phyloP scores from a whole-genome alignment of 2,888 invertebrate species.

The Tubiluchus corallicola region DNA sequence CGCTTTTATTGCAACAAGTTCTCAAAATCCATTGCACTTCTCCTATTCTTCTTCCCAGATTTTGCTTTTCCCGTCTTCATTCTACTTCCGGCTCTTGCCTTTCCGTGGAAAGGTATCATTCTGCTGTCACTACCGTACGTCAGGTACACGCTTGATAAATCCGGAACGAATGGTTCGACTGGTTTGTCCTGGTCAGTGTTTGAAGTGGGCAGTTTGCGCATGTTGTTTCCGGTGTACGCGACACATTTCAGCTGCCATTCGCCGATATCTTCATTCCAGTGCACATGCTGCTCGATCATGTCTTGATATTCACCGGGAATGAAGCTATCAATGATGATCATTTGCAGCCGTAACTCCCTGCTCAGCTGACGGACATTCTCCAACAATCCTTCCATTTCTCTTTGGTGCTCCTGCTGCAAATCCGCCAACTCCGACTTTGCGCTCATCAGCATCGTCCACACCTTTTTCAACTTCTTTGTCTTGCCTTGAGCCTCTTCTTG shows the following conservation, averaged over 20 bases:
- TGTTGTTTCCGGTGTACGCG: slow-evolving; percentile 96
- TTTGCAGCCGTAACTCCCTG: slow-evolving; percentile 73
- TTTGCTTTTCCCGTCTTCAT: no score
- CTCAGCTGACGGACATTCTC: slow-evolving; percentile 78
- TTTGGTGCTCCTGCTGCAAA: slow-evolving; percentile 71
- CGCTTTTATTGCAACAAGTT: no score
- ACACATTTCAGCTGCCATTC: slow-evolving; percentile 97
- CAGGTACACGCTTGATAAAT: no score
- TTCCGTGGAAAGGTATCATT: no score
- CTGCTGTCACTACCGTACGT: no score
- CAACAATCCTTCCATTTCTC: slow-evolving; percentile 86
- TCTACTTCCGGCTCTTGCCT: no score
- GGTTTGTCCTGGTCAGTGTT: no score
- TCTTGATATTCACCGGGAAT: slow-evolving; percentile 86
- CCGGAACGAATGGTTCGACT: no score
- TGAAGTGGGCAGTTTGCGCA: slow-evolving; percentile 55
- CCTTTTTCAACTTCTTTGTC: slow-evolving; percentile 73
- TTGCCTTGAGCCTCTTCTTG: slow-evolving; percentile 89
- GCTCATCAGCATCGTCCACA: slow-evolving; percentile 62
- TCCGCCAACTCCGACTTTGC: slow-evolving; percentile 36
- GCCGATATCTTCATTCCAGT: slow-evolving; percentile 96
- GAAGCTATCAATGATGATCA: slow-evolving; percentile 71
- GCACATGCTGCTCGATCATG: slow-evolving; percentile 70
- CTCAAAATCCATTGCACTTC: no score
- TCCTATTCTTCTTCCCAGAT: no score